These are phyloP conservation scores for Hylaea fasciaria DNA, from an alignment of 2,888 invertebrate species.

Conservation along the genomic window DNA sequence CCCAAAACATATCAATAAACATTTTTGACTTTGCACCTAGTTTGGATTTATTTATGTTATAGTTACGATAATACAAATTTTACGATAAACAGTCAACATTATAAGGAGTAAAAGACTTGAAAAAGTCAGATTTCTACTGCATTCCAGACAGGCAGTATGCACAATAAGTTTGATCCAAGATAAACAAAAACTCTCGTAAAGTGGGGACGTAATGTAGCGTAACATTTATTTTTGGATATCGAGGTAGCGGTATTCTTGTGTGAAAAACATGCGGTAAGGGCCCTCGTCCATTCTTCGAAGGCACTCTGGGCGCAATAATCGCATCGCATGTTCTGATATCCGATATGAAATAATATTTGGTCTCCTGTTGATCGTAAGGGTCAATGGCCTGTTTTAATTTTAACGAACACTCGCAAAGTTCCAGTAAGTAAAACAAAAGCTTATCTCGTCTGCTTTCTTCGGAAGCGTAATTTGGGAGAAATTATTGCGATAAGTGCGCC, in stretches of 20 bases:
- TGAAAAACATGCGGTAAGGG: constrained; percentile 53
- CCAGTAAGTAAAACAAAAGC: constrained; percentile 43
- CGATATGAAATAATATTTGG: constrained; percentile 58
- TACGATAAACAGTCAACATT: no score
- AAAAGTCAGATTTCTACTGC: background rate
- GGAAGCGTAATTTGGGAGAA: constrained; percentile 37
- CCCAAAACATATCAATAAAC: no score
- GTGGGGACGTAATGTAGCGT: constrained; percentile 54
- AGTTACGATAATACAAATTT: no score
- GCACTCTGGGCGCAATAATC: constrained; percentile 62
- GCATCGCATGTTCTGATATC: constrained; percentile 64
- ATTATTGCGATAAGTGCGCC: constrained; percentile 37
- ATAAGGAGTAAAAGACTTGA: no score
- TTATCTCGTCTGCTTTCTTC: constrained; percentile 40
- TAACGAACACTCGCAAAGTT: constrained; percentile 23
- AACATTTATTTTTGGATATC: constrained; percentile 66
- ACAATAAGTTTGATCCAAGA: constrained; percentile 3
- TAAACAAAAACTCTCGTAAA: constrained; percentile 22
- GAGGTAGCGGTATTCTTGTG: constrained; percentile 67
- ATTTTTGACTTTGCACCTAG: no score
- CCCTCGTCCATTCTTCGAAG: constrained; percentile 65
- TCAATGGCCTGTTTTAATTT: constrained; percentile 55
- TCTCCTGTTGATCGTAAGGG: constrained; percentile 57
- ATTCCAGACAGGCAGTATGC: constrained; percentile 7
- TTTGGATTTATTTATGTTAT: no score